Evolutionary conservation across 2,797 vertebrate genomes (phyloP).

Genomic region (Nyctibius grandis): DNA sequence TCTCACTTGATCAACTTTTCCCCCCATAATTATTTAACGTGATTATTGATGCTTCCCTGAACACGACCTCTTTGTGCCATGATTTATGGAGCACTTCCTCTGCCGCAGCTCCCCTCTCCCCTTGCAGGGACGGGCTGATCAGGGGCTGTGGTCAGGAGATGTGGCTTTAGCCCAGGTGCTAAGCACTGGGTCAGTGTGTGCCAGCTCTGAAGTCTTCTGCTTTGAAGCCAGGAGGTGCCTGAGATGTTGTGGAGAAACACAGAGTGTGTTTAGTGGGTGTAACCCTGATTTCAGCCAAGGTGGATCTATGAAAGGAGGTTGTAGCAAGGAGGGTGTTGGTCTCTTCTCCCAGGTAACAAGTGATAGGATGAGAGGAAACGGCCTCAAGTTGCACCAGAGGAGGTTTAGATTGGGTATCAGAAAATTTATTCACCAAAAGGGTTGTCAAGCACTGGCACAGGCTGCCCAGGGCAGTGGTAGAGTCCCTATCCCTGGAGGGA

Average conservation of each 20-base stretch:
- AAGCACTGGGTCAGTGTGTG: background rate
- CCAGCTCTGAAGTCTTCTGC: rapidly evolving
- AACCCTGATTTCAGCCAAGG: background rate
- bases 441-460: no score
- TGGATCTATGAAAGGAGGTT: no score
- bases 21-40: background rate
- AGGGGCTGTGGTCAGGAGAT: background rate
- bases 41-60: background rate
- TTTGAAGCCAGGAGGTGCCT: background rate
- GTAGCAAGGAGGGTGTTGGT: no score
- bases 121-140: rapidly evolving
- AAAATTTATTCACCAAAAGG: no score
- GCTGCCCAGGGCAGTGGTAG: no score
- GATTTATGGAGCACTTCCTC: background rate
- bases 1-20: background rate
- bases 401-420: no score
- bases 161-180: background rate
- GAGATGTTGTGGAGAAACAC: background rate
- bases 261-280: background rate
- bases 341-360: no score
- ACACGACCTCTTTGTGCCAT: background rate
- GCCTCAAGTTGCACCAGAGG: no score
- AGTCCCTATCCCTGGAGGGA: no score
- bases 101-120: background rate
- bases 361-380: no score